Percentiles rank a stretch among this genome's conserved stretches.
These are phyloP conservation scores for Neopelma chrysocephalum DNA, from an alignment of 2,797 vertebrate genomes.

Conservation along the genomic window DNA sequence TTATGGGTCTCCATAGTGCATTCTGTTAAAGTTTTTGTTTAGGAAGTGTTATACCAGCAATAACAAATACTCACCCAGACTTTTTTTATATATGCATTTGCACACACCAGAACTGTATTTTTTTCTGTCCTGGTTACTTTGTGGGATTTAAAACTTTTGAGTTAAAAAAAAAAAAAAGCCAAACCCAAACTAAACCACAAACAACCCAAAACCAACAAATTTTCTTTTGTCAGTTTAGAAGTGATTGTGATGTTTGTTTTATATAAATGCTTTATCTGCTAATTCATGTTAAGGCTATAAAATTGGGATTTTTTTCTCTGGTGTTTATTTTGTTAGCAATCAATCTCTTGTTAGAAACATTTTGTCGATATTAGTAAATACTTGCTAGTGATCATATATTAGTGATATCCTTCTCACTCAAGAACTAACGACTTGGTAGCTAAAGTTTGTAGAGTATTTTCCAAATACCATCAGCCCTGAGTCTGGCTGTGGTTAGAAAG, in stretches of 20 bases:
- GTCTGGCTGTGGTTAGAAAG: not conserved
- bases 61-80: not conserved
- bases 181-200: not conserved
- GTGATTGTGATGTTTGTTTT: not conserved
- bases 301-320: not conserved
- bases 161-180: not conserved
- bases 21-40: not conserved
- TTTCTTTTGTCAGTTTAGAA: not conserved
- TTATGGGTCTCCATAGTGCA: not conserved
- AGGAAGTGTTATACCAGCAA: not conserved
- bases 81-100: not conserved
- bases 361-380: conserved; percentile 18
- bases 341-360: not conserved
- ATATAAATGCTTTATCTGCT: not conserved
- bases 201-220: not conserved
- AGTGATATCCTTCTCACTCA: not conserved
- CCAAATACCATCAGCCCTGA: not conserved
- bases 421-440: not conserved
- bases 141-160: not conserved
- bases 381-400: not conserved
- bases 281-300: not conserved
- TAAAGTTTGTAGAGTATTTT: not conserved
- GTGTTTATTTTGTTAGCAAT: not conserved
- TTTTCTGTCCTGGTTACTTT: not conserved
- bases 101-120: not conserved